Evolutionary conservation across 2,113 vertebrate genomes (phyloP), one percentile per base, ranked within the genome.

Genomic region (Talpa occidentalis): DNA sequence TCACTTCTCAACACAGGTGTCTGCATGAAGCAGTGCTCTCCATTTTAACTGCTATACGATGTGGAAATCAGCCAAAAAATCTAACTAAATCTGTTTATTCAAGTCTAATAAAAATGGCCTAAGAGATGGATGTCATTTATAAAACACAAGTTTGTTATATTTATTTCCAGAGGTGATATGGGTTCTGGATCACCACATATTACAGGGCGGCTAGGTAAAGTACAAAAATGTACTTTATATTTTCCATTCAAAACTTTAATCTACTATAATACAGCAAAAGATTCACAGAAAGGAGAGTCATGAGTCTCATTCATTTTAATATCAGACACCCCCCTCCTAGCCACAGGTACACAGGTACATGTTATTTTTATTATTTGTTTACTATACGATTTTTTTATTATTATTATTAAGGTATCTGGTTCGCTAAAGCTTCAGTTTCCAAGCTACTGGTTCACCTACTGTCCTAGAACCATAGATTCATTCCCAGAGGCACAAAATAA

Each of bases 101-200:
- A 85, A 89, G 79, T 88, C 16, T 83, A 49, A 88, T 78, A 91
- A 86, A 88, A 83, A 91, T 74, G 14, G 19, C 21, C 40, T 86
- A 79, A 93, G 19, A 47, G 49, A 88, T 49, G 2, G 10, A 32
- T 24, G 35, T 82, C 54, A 72, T 67, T 32, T 79, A 85, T 66
- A 70, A 95, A 93, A 73, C 67, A 91, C 10, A 86, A 32, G 5
- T 49, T 49, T 80, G 37, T 67, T 26, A 28, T 28, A 70, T 49
- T 93, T 72, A 84, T 84, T 88, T 76, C 66, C 26, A 87, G 42
- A 79, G 40, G 40, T 84, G 40, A 91, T 52, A 56, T 32, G 69
- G 7, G 26, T 77, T 96, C 47, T 88, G 32, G 76, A 59, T 87
- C 42, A 94, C 32, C 2, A n/a, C 17, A 91, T 11, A 82, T 0